Evolutionary conservation across 2,888 invertebrate genomes (phyloP), one percentile per base, ranked within the genome.

Genomic region (Pristionchus entomophagus): DNA sequence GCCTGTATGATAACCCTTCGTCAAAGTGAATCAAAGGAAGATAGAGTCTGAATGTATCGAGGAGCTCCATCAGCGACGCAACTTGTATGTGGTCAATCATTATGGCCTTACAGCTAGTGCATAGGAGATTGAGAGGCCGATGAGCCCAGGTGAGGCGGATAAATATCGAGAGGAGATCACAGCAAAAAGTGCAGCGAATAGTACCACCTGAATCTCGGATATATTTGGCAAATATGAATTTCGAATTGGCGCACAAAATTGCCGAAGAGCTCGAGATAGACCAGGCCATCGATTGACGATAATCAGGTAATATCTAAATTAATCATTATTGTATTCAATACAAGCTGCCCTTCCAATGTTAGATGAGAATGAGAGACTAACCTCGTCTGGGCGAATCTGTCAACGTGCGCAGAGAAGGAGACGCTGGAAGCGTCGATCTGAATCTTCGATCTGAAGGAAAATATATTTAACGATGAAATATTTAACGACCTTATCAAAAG

Each of bases 211-310:
- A 35, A 65, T 26, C n/a, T 45, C 14, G 45, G 45, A 45, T 45
- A 10, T 45, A 10, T 45, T 45, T 6, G 45, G 45, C 8, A 45
- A 14, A 45, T 10, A 45, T 45, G 45, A 45, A 6, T 45, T 45
- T 14, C 8, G 45, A 10, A 45, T 45, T 6, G 5, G 32, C 81
- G 5, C n/a, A 95, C 94, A 59, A 94, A 95, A 94, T 98, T 99
- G 88, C 98, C 99, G 86, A 98, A 96, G 96, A 97, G 96, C 95
- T 99, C 99, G 87, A 99, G 95, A 53, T 98, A 95, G 45, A 99
- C 95, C 2, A 97, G 97, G 95, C 99, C 99, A 99, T 12, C 92
- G 83, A 73, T 89, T 90, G 12, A 90, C 86, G 51, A 90, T 88
- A 69, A 90, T 45, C 14, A 90, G 84, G 38, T 88, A 87, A 86